These are phyloP conservation scores for Romanomermis culicivorax DNA, from an alignment of 2,888 invertebrate species.

Conservation along the genomic window DNA sequence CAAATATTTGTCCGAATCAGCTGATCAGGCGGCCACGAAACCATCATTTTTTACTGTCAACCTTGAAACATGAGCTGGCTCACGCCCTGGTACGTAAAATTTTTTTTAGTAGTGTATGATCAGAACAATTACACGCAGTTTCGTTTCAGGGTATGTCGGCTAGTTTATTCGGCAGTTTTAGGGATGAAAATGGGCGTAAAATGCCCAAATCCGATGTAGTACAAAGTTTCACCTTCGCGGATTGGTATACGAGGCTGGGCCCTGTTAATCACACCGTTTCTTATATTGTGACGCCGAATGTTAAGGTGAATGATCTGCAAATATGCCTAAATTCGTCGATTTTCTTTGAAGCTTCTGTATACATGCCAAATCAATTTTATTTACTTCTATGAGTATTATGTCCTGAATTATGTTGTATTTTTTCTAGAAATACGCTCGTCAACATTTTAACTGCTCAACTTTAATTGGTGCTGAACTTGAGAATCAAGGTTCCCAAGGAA, in stretches of 20 bases:
- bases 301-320: slow-evolving; percentile 42
- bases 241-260: slow-evolving; percentile 61
- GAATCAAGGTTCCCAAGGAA: slow-evolving; percentile 93
- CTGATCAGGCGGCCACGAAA: slow-evolving; percentile 54
- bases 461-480: slow-evolving; percentile 91
- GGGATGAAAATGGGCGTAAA: slow-evolving; percentile 65
- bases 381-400: no score
- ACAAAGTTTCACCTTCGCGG: slow-evolving; percentile 11
- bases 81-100: slow-evolving; percentile 49
- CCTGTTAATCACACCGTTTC: slow-evolving; percentile 50
- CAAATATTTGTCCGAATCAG: slow-evolving; percentile 85
- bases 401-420: no score
- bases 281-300: slow-evolving; percentile 74
- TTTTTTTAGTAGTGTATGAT: no score
- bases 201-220: slow-evolving; percentile 38
- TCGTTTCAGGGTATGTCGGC: slow-evolving; percentile 60
- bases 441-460: slow-evolving; percentile 61
- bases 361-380: no score
- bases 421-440: slow-evolving; percentile 49
- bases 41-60: slow-evolving; percentile 61
- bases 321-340: no score
- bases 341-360: no score
- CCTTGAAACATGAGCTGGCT: slow-evolving; percentile 92
- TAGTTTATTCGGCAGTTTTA: slow-evolving; percentile 81
- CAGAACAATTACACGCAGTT: neutral